Base-by-base conservation (phyloP, 2,888 invertebrate genomes). In the Dendrolimus houi region DNA sequence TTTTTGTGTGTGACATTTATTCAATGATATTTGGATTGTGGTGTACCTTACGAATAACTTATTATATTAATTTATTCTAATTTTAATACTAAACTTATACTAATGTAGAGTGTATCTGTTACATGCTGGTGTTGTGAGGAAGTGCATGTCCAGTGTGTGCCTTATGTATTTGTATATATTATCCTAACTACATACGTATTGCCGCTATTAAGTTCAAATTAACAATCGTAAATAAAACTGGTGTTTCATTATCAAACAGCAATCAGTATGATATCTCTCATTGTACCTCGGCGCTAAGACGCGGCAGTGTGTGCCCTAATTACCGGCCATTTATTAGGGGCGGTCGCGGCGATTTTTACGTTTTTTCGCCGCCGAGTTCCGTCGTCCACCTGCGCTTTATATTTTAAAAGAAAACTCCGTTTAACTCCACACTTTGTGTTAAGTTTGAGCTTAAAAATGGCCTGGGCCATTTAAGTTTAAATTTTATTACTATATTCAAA, bases 251-350 rank as follows among this genome's bases (percentile, higher is more conserved):
- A 29, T 29, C 29, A 29, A 29, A 29, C 2, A 47, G 47, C 12
- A 47, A 47, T 47, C 12, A 47, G 14, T 47, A 54, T 63, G 55
- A 17, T 53, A 13, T 56, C 61, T 14, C 76, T 58, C 60, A 41
- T 65, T 82, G 78, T 72, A 69, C 54, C 69, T 41, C 63, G 53
- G 42, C 58, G 70, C 61, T 52, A 10, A 56, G 53, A 59, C 64
- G 68, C 65, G 68, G 69, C 69, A 74, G 75, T 71, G 77, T 79
- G 74, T 74, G 78, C 72, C 74, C 83, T 87, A 87, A 87, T 87
- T 87, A 87, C 87, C 78, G 70, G 72, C 83, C 86, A 85, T 87
- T 84, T 83, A 84, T 85, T 83, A 74, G 77, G 77, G 78, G 72
- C 74, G 72, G 82, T 79, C 81, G 80, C 72, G 77, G 75, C 81